These are phyloP conservation scores for Bemisia tabaci DNA, from an alignment of 1,140 invertebrate species.

Conservation along the genomic window DNA sequence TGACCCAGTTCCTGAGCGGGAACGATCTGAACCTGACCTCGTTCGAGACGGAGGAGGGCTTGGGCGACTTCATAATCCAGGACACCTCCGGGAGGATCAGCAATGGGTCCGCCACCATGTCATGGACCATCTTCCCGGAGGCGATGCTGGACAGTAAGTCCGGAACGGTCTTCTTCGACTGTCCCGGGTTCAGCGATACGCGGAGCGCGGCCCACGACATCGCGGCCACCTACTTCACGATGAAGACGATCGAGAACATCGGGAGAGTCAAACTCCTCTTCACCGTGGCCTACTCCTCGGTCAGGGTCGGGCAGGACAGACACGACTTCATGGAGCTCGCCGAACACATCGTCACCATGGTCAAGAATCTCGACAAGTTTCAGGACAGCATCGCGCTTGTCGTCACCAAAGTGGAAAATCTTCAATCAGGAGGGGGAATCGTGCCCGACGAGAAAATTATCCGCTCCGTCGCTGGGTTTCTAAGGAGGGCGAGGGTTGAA, in stretches of 20 bases:
- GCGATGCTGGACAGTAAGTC: conserved; percentile 6
- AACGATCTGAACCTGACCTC: conserved; percentile 9
- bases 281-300: conserved; percentile 15
- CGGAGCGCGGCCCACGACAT: conserved; percentile 17
- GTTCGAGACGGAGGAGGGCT: neutral
- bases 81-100: conserved; percentile 9
- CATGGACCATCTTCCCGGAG: conserved; percentile 18
- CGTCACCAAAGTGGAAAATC: conserved; percentile 18
- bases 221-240: conserved; percentile 17
- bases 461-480: conserved; percentile 4
- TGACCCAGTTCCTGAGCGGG: conserved; percentile 16
- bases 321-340: conserved; percentile 16
- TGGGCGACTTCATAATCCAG: conserved; percentile 9
- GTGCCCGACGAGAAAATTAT: neutral
- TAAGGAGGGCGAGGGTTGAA: neutral
- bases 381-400: conserved; percentile 14
- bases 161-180: conserved; percentile 15
- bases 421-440: neutral
- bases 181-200: conserved; percentile 21
- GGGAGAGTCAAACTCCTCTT: conserved; percentile 17
- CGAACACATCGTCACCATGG: conserved; percentile 7
- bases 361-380: conserved; percentile 16
- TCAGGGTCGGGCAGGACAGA: conserved; percentile 12
- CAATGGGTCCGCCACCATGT: conserved; percentile 11
- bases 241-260: conserved; percentile 13